Base-by-base conservation (phyloP, 1,140 invertebrate species). In the Caerostris darwini region DNA sequence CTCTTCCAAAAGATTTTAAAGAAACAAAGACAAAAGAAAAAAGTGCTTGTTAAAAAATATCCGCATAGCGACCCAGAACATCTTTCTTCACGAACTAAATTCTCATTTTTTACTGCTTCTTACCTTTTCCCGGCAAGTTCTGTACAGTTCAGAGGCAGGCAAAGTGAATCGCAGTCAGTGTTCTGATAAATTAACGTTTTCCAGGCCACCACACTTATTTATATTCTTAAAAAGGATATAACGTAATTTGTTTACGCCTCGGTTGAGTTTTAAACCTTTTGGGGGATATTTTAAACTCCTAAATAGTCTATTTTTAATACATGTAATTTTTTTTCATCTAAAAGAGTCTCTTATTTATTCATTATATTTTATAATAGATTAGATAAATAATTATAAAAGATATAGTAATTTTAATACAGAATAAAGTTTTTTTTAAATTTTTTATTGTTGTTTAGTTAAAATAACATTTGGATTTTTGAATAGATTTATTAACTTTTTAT, bases 131-230 rank as follows among this genome's bases (percentile, higher is more conserved):
- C 3, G 57, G 56, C 53, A 58, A 83, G 5, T 17, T 83, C 8
- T 4, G 19, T 50, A 10, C 8, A 19, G 34, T 83, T 83, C 53
- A n/a, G 82, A 57, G 56, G 12, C 56, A 83, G n/a, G n/a, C n/a
- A n/a, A n/a, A 58, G 14, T 14, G 82, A 83, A 17, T 3, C n/a
- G 57, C 12, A 12, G n/a, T 12, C 19, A 7, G 82, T 58, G 82
- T 83, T 83, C 53, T 83, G 54, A 83, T 83, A 83, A 83, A 83
- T 83, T 57, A 58, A 53, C 4, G n/a, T 57, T 83, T 77, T 83
- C 57, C 56, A 57, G n/a, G 34, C 53, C 56, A 83, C 8, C 54
- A n/a, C 54, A 57, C 5, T 53, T 19, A 83, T 83, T 83, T 83
- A 83, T 57, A 8, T 83, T 19, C n/a, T 83, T 58, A 57, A 83